A percentile compares a stretch with the other conserved stretches of the same genome.
Conservation (phyloP, 1,140 invertebrate species). For the Drosophila ambigua region DNA sequence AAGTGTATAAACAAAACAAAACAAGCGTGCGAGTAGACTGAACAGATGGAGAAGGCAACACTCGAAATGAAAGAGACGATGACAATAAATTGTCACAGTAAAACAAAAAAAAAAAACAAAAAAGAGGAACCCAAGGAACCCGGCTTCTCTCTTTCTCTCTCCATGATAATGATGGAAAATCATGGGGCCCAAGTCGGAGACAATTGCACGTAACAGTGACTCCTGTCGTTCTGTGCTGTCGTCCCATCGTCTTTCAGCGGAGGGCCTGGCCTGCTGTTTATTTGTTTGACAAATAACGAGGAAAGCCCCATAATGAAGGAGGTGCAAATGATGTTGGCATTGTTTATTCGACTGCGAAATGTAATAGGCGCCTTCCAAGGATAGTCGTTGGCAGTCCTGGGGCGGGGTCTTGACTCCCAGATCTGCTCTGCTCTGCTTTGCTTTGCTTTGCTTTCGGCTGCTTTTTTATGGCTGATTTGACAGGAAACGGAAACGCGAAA, state of each 20-base stretch:
- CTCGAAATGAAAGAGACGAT: slow-evolving; percentile 58
- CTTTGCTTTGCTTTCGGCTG: slow-evolving; percentile 24
- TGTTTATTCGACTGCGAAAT: slow-evolving; percentile 82
- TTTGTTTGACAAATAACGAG: slow-evolving; percentile 81
- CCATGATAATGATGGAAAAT: slow-evolving; percentile 81
- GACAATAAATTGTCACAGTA: slow-evolving; percentile 76
- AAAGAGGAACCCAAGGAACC: background rate
- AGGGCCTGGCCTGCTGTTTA: slow-evolving; percentile 65
- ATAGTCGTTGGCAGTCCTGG: slow-evolving; percentile 21
- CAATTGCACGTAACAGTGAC: slow-evolving; percentile 76
- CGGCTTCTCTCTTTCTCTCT: background rate
- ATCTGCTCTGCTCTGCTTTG: slow-evolving; percentile 34
- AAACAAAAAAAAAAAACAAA: background rate
- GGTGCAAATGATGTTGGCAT: slow-evolving; percentile 81
- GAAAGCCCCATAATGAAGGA: slow-evolving; percentile 77
- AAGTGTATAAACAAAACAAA: slow-evolving; percentile 66
- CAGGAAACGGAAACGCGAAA: slow-evolving; percentile 81
- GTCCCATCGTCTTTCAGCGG: background rate
- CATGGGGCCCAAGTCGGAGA: slow-evolving; percentile 63
- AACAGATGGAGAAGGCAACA: slow-evolving; percentile 15
- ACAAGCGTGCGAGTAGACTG: slow-evolving; percentile 42
- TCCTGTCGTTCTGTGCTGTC: slow-evolving; percentile 19
- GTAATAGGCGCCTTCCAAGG: slow-evolving; percentile 70
- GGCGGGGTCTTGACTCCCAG: slow-evolving; percentile 68
- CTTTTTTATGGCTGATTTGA: slow-evolving; percentile 80